A percentile compares a stretch with the other conserved stretches of the same genome.
These are phyloP conservation scores for Emmelina monodactyla DNA, from an alignment of 2,888 invertebrate genomes.

Conservation along the genomic window DNA sequence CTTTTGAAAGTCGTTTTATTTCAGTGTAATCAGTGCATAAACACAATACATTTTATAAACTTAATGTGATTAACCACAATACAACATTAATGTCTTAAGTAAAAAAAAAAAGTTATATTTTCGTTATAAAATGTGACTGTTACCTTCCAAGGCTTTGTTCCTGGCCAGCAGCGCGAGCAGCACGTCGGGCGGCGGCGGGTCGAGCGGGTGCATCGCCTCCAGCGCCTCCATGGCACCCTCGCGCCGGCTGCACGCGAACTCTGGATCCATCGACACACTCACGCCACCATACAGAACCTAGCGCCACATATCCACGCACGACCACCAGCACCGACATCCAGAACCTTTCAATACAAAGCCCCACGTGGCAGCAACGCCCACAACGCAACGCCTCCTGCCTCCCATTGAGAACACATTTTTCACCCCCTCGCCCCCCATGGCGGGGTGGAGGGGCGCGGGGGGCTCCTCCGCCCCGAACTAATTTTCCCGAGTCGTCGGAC, in stretches of 20 bases:
- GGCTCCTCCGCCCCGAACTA: slow-evolving; percentile 66
- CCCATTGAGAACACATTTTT: slow-evolving; percentile 65
- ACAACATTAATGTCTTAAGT: no score
- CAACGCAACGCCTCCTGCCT: slow-evolving; percentile 48
- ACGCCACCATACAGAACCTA: slow-evolving; percentile 30
- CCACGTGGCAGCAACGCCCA: slow-evolving; percentile 61
- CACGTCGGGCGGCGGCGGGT: slow-evolving; percentile 81
- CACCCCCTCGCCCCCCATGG: slow-evolving; percentile 50
- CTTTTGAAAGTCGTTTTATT: no score
- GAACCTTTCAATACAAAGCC: slow-evolving; percentile 13
- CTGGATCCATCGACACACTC: slow-evolving; percentile 13
- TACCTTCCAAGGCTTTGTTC: slow-evolving; percentile 91
- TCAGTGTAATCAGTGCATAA: no score
- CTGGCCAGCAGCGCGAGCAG: slow-evolving; percentile 83
- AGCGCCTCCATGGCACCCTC: slow-evolving; percentile 30
- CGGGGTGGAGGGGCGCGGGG: slow-evolving; percentile 35
- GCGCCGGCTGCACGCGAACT: slow-evolving; percentile 27
- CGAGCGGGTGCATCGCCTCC: slow-evolving; percentile 46
- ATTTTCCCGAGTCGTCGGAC: slow-evolving; percentile 63
- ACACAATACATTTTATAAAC: no score
- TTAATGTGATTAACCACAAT: no score
- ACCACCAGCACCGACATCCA: slow-evolving; percentile 26
- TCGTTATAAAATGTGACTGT: no score
- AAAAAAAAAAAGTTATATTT: no score
- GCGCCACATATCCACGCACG: slow-evolving; percentile 5